Evolutionary conservation across 2,113 vertebrate species (phyloP).

Genomic region (Aleadryas rufinucha): DNA sequence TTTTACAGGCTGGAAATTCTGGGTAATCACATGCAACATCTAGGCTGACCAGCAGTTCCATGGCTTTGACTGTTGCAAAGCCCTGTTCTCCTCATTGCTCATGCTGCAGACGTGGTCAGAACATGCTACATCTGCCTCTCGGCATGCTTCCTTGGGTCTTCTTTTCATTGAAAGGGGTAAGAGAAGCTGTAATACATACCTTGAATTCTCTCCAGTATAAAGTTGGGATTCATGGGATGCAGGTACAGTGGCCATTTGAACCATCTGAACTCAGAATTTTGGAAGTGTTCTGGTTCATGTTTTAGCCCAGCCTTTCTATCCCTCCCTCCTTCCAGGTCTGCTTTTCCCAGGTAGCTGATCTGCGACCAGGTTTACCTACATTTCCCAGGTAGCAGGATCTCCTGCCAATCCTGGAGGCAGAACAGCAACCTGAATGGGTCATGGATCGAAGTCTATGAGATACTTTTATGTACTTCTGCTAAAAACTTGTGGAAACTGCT

Average conservation of each 20-base stretch:
- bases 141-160: background rate
- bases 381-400: background rate
- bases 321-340: background rate
- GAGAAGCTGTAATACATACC: background rate
- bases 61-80: background rate
- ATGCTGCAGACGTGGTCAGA: background rate
- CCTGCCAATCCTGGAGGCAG: background rate
- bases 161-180: background rate
- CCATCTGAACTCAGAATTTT: background rate
- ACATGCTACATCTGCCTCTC: background rate
- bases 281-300: background rate
- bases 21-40: background rate
- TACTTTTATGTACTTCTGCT: background rate
- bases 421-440: background rate
- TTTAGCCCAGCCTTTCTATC: background rate
- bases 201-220: background rate
- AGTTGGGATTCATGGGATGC: background rate
- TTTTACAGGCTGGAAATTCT: background rate
- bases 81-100: background rate
- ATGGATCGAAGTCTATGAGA: background rate
- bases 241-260: background rate
- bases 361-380: accelerated
- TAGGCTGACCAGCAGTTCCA: background rate
- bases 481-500: background rate
- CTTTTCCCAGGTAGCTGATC: background rate